Base-by-base conservation (phyloP, 2,888 invertebrate species). In the Lottia scabra region DNA sequence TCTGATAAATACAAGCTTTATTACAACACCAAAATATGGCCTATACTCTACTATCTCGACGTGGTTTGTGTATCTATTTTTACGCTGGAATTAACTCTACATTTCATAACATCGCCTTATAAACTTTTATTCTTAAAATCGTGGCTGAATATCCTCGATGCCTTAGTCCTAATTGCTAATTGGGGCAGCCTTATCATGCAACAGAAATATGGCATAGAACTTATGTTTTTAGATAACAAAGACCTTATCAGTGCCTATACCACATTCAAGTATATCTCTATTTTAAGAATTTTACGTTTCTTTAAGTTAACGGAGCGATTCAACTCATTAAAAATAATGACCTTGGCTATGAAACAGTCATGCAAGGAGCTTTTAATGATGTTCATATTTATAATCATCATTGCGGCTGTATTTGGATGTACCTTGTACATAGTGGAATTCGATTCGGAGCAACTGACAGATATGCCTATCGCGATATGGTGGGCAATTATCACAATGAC, bases 401-500 rank as follows among this genome's bases (percentile, higher is more conserved):
- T 86, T 68, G 84, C 83, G n/a, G 80, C 85, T 16, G 73, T 87
- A 15, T 79, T 85, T 19, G 85, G 81, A 78, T 81, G 83, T 46
- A 84, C 83, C 3, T 83, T 85, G 67, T 80, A 79, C 64, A 64
- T 65, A 46, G 68, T 63, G 1, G 74, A 72, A 38, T 16, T 71
- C 13, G 71, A 75, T 15, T 67, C 75, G 0, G 72, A 77, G 23
- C 74, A 71, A 13, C 84, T 84, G 67, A 70, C 73, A 4, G 81
- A 80, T 65, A 80, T 85, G 8, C 83, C 84, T 13, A 74, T 78
- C 8, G 78, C 78, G 27, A 78, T 85, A 8, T 85, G 85, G 86
- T 86, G 85, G 85, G 82, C 85, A 1, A 75, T 85, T n/a, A 77
- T 85, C 63, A 86, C 86, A 45, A 81, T 86, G 80, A 85, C 85